Evolutionary conservation across 2,888 invertebrate species (phyloP).

Genomic region (Xestia ashworthii): DNA sequence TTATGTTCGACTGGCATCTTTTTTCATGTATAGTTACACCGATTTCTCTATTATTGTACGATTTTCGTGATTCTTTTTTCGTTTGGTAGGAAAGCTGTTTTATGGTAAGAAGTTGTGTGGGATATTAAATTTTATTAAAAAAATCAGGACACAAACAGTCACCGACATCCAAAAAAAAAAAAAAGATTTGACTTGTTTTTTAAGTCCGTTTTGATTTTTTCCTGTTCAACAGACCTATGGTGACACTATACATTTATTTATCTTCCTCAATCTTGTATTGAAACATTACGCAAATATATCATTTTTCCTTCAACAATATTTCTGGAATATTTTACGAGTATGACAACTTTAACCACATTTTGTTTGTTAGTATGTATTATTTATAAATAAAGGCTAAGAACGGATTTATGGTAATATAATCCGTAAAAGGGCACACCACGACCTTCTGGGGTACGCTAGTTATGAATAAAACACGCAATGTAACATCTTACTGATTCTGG

Average conservation of each 20-base stretch:
- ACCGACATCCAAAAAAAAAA: too few relatives aligned
- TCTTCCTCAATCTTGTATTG: background rate
- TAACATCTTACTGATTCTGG: slow-evolving; percentile 44
- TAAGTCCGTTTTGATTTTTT: too few relatives aligned
- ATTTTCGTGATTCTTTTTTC: too few relatives aligned
- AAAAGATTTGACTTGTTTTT: too few relatives aligned
- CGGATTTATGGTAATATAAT: slow-evolving; percentile 69
- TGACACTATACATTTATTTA: background rate
- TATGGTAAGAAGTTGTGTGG: too few relatives aligned
- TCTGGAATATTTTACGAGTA: slow-evolving; percentile 11
- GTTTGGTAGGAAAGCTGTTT: too few relatives aligned
- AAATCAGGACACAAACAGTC: too few relatives aligned
- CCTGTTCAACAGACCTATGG: too few relatives aligned
- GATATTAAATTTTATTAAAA: too few relatives aligned
- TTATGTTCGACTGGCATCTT: too few relatives aligned
- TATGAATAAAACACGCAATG: slow-evolving; percentile 64
- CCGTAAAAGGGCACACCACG: slow-evolving; percentile 60
- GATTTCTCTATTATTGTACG: too few relatives aligned
- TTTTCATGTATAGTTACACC: too few relatives aligned
- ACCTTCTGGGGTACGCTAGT: slow-evolving; percentile 55
- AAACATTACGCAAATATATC: slow-evolving; percentile 6
- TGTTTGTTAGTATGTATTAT: slow-evolving; percentile 55
- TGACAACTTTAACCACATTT: slow-evolving; percentile 50
- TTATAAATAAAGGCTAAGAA: slow-evolving; percentile 61
- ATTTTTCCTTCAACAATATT: background rate